Base-by-base conservation (phyloP, 1,140 invertebrate genomes). In the Brachionus calyciflorus region DNA sequence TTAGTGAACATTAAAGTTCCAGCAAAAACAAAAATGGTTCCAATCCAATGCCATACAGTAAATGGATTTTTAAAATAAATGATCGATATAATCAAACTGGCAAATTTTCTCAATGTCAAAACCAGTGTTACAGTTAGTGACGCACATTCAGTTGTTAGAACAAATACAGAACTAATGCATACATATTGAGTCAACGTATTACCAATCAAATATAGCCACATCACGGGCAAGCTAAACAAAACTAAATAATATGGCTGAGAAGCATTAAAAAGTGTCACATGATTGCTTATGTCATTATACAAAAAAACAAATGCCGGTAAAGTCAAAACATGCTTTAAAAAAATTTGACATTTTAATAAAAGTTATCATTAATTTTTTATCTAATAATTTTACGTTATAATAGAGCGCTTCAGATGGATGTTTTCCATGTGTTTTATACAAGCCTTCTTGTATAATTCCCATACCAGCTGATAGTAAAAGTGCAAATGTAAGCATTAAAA, bases 91-190 rank as follows among this genome's bases (percentile, higher is more conserved):
- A 99, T 84, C 48, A 99, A 85, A 9, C 94, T 96, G 5, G 93
- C 86, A 82, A 99, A 99, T 84, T 99, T 99, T 37, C 96, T 87
- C 55, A 98, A 83, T 0, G 96, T 99, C 12, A 98, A 90, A 2
- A 98, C 93, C 75, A 99, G 85, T 0, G 95, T 99, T 0, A 99
- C 94, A 0, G 93, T 95, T 12, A 99, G 83, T 0, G 95, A 96
- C 7, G 91, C 89, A 82, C 93, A 96, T 83, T 96, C 93, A 0
- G 94, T 92, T 1, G 93, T 97, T 80, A 98, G 87, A 17, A 91
- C 88, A 81, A 96, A 98, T 1, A 99, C 96, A 10, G 93, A 93
- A 80, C 91, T 90, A 76, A 98, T 96, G 82, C 96, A 99, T 53
- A 96, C 81, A 81, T 93, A 98, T 89, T 98, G 95, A 7, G 94